These are phyloP conservation scores for Sebastolobus altivelis DNA, from an alignment of 2,797 vertebrate species.

Conservation along the genomic window DNA sequence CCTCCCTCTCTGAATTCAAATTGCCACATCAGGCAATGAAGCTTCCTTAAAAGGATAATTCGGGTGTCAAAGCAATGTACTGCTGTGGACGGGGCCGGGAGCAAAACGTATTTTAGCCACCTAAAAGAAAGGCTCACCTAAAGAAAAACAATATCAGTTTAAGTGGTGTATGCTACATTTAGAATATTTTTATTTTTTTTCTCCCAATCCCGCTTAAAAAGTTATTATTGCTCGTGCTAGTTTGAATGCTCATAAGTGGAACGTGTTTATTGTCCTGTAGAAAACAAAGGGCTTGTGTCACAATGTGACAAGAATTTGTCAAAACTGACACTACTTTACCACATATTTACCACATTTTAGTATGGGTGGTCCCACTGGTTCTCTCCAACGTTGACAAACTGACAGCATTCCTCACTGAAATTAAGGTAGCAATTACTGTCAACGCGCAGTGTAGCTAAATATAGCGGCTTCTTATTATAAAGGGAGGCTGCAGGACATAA, in stretches of 20 bases:
- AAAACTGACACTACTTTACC: neutral
- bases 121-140: fast-evolving
- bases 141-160: too few species aligned
- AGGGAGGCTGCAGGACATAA: neutral
- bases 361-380: slow-evolving; percentile 20
- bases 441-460: neutral
- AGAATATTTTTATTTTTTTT: too few species aligned
- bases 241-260: neutral
- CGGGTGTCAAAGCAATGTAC: too few species aligned
- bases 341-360: neutral
- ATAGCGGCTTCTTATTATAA: slow-evolving; percentile 9
- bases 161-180: too few species aligned
- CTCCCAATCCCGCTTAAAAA: neutral
- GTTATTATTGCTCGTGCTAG: neutral
- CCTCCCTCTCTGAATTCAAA: neutral
- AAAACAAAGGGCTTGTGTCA: neutral
- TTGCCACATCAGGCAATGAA: neutral
- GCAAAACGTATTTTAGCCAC: too few species aligned
- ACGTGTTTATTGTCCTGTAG: neutral
- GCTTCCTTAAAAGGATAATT: neutral
- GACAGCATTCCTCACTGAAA: slow-evolving; percentile 36
- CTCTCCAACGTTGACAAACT: slow-evolving; percentile 35
- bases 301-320: neutral
- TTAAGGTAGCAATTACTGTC: slow-evolving; percentile 54
- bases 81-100: too few species aligned